Evolutionary conservation across 2,113 vertebrate genomes (phyloP).

Genomic region (Rhynchomys soricoides): DNA sequence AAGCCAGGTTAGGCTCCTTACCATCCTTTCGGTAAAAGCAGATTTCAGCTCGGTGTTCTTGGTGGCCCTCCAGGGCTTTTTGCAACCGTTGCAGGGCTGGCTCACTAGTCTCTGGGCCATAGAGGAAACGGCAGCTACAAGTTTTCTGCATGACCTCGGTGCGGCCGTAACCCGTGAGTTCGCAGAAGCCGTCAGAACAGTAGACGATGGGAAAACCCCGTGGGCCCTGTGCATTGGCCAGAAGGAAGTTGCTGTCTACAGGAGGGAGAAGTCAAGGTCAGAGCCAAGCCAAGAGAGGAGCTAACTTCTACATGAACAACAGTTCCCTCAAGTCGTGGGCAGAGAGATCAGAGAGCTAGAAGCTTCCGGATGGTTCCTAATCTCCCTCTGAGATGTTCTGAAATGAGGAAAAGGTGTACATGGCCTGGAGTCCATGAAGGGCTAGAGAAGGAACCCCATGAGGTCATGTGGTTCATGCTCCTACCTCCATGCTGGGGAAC

Average conservation of each 20-base stretch:
- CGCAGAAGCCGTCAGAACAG: conserved; percentile 97
- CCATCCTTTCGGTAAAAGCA: conserved; percentile 96
- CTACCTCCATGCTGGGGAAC: neutral
- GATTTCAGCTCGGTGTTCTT: conserved; percentile 94
- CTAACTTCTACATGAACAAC: neutral
- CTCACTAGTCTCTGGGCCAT: conserved; percentile 93
- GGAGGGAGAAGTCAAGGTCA: conserved; percentile 60
- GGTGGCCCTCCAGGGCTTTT: conserved; percentile 93
- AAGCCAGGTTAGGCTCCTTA: conserved; percentile 80
- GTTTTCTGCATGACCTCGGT: conserved; percentile 98
- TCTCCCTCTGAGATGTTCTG: neutral
- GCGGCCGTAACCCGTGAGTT: conserved; percentile 94
- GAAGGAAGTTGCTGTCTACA: conserved; percentile 97
- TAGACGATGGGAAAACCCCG: conserved; percentile 96
- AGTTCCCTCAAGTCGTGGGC: neutral
- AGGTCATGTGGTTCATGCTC: neutral
- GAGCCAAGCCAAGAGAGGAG: neutral
- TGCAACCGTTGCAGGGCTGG: conserved; percentile 90
- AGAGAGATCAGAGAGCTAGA: neutral
- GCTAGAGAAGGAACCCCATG: neutral
- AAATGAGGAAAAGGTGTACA: conserved; percentile 32
- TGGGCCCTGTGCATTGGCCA: conserved; percentile 94
- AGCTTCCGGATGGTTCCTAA: neutral
- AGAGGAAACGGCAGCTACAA: conserved; percentile 95
- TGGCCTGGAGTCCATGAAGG: neutral